Percentiles rank a stretch among this genome's conserved stretches.
Evolutionary conservation across 2,888 invertebrate species (phyloP).

Genomic region (Apamea epomidion): DNA sequence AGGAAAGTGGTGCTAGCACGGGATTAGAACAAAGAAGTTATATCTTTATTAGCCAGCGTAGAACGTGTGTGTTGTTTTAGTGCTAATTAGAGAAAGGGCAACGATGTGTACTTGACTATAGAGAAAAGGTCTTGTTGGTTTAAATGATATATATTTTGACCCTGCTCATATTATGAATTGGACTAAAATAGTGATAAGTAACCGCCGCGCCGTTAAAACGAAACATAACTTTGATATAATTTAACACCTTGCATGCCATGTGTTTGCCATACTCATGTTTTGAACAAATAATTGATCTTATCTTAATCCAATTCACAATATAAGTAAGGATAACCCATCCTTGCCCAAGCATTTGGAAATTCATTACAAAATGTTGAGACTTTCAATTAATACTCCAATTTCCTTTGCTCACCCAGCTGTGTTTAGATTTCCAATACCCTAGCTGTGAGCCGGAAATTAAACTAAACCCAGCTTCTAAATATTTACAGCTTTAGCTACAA

Average conservation of each 20-base stretch:
- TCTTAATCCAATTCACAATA: neutral
- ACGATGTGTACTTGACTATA: neutral
- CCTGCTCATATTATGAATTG: neutral
- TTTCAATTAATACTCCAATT: conserved; percentile 36
- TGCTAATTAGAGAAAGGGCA: conserved; percentile 9
- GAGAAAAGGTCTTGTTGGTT: neutral
- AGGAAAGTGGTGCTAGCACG: conserved; percentile 21
- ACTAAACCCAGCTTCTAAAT: conserved; percentile 19
- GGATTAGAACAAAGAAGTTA: conserved; percentile 5
- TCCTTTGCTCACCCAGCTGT: conserved; percentile 12
- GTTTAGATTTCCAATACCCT: conserved; percentile 16
- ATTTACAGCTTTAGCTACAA: conserved; percentile 21
- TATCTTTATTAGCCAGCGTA: conserved; percentile 24
- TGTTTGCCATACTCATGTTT: neutral
- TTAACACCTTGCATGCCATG: neutral
- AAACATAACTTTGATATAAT: neutral
- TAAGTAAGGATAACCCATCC: neutral
- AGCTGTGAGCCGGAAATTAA: conserved; percentile 41
- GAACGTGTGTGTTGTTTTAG: neutral
- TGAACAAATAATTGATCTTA: neutral
- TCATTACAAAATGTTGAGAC: conserved; percentile 2
- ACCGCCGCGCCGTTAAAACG: neutral
- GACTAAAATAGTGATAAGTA: neutral
- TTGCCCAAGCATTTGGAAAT: neutral
- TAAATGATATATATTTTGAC: neutral